A percentile compares a stretch with the other conserved stretches of the same genome.
phyloP scores from a whole-genome alignment of 2,797 vertebrate genomes.

The Anguilla megastoma region DNA sequence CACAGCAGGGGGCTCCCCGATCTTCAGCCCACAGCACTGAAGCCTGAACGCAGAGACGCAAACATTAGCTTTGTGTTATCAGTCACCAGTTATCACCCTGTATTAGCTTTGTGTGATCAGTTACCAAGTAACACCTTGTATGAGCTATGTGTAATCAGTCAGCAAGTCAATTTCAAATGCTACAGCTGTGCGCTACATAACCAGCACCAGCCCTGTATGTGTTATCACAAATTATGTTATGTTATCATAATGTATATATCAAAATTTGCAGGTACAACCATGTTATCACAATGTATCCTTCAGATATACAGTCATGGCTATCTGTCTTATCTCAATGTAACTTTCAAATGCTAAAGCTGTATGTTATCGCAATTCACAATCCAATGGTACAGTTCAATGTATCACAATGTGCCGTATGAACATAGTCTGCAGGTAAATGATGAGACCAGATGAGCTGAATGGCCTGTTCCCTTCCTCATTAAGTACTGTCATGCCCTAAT shows the following conservation, averaged over 20 bases:
- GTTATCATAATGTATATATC: not conserved
- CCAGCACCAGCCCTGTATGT: not conserved
- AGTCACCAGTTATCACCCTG: not conserved
- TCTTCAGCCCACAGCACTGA: conserved; percentile 29
- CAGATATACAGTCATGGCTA: not conserved
- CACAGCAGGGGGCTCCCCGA: conserved; percentile 57
- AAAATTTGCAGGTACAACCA: not conserved
- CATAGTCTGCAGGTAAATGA: not conserved
- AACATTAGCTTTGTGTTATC: not conserved
- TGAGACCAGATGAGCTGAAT: not conserved
- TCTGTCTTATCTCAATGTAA: not conserved
- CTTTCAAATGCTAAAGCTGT: not conserved
- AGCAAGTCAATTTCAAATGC: not conserved
- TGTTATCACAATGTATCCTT: not conserved
- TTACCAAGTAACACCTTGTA: not conserved
- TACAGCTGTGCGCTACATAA: not conserved
- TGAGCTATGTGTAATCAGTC: not conserved
- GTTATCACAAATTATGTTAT: not conserved
- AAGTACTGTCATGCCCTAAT: not conserved
- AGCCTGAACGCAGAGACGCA: conserved; percentile 23
- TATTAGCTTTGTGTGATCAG: not conserved
- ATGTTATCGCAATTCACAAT: not conserved
- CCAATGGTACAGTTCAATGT: not conserved
- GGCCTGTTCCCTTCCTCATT: not conserved
- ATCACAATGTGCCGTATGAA: not conserved